Percentiles rank a stretch among this genome's conserved stretches.
Evolutionary conservation across 2,797 vertebrate genomes (phyloP).

Genomic region (Crypturellus tataupa): DNA sequence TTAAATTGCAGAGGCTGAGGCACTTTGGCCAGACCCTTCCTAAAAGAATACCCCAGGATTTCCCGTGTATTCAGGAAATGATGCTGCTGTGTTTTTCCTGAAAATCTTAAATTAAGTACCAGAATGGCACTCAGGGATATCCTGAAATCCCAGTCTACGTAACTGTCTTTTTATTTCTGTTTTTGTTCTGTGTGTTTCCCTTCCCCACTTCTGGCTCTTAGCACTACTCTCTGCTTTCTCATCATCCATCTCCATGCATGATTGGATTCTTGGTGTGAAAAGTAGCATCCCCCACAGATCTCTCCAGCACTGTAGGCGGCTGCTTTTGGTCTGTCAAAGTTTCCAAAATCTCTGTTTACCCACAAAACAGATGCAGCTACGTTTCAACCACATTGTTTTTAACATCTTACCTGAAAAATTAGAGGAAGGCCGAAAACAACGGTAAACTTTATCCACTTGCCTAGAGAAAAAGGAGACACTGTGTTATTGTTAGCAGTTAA

Average conservation of each 20-base stretch:
- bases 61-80: rapidly evolving
- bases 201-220: neutral
- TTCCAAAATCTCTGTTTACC: neutral
- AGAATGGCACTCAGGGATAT: too few relatives aligned
- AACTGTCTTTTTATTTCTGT: neutral
- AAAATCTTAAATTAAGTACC: neutral
- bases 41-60: rapidly evolving
- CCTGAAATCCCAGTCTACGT: rapidly evolving
- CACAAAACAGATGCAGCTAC: neutral
- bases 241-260: neutral
- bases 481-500: neutral
- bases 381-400: neutral
- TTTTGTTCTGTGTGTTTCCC: neutral
- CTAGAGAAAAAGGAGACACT: conserved; percentile 59
- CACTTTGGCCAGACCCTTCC: rapidly evolving
- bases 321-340: neutral
- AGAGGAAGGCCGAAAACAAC: conserved; percentile 68
- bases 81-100: neutral
- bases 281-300: neutral
- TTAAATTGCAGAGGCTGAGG: neutral
- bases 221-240: neutral
- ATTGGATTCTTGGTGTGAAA: neutral
- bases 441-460: conserved; percentile 64
- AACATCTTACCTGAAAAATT: conserved; percentile 79
- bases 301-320: neutral